Base-by-base conservation (phyloP, 2,888 invertebrate species). In the Eumacrocentrus americanus region DNA sequence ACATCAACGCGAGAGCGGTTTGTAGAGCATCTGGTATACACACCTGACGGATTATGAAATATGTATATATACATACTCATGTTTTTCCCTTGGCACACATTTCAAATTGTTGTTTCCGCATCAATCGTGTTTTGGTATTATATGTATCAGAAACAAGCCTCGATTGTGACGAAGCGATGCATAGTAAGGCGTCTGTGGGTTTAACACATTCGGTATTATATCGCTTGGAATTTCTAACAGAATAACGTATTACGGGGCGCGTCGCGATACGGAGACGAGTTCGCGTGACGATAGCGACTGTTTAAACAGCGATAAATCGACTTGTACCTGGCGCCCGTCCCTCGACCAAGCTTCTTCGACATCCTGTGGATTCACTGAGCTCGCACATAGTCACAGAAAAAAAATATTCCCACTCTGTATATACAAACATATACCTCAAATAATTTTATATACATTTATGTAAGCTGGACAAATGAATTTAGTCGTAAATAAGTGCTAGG, bases 231-330 rank as follows among this genome's bases (percentile, higher is more conserved):
- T 62, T 63, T 66, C 52, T 66, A 65, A 67, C 62, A 65, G 61
- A 64, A 63, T 63, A 67, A 66, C 51, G 61, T 63, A 63, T 63
- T 67, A 59, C 63, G 46, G 38, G 48, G 53, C 57, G 42, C 51
- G 60, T 54, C 58, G 62, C 56, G 64, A 66, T 64, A 56, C 40
- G 44, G 61, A 64, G 67, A 61, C 65, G 71, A 67, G 70, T 70
- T 74, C 66, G 73, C 76, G 71, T 66, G 66, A 69, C 70, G 76
- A 77, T 74, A 76, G 67, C 71, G 69, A 56, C 48, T 78, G 71
- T 78, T 78, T 78, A 75, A 70, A 72, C 67, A 75, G 61, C 68
- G 78, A 78, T 78, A 78, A 78, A 70, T 70, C 67, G 70, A 68
- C 72, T 69, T 66, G 69, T 73, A 65, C 65, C 67, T 67, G 70